These are phyloP conservation scores for Hemitrygon akajei DNA, from an alignment of 2,797 vertebrate genomes.

Conservation along the genomic window DNA sequence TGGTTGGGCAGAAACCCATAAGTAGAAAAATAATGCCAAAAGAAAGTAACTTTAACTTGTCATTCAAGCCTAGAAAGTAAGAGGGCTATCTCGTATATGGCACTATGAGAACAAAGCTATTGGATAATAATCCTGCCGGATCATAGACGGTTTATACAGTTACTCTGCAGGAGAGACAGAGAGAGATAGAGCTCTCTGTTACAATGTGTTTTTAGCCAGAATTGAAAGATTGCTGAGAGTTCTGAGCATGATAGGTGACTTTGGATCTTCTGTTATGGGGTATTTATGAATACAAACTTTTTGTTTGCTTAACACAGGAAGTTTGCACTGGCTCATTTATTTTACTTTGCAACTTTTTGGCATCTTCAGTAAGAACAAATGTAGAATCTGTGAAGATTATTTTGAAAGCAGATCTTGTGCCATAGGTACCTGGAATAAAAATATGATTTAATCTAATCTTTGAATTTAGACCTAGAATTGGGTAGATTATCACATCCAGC, in stretches of 20 bases:
- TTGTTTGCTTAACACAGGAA: not conserved
- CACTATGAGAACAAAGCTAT: not conserved
- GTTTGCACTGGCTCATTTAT: slow-evolving; percentile 4
- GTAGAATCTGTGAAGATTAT: not conserved
- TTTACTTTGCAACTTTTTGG: slow-evolving; percentile 17
- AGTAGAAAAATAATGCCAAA: no score
- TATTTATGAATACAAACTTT: not conserved
- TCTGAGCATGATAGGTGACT: not conserved
- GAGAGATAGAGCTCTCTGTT: not conserved
- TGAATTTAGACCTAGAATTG: not conserved
- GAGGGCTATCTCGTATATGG: not conserved
- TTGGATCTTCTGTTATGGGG: not conserved
- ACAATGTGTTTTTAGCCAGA: not conserved
- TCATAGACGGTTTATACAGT: not conserved
- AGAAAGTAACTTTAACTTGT: not conserved
- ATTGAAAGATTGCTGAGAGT: not conserved
- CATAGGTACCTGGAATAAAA: not conserved
- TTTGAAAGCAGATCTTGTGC: not conserved
- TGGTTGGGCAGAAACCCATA: no score
- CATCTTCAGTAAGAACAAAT: not conserved
- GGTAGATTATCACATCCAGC: not conserved
- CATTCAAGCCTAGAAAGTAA: no score
- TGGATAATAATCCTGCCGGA: not conserved
- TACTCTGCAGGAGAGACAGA: not conserved
- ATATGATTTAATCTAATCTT: not conserved